A percentile compares a stretch with the other conserved stretches of the same genome.
These are phyloP conservation scores for Montipora capitata DNA, from an alignment of 92 coral and sea anemone genomes.

Conservation along the genomic window DNA sequence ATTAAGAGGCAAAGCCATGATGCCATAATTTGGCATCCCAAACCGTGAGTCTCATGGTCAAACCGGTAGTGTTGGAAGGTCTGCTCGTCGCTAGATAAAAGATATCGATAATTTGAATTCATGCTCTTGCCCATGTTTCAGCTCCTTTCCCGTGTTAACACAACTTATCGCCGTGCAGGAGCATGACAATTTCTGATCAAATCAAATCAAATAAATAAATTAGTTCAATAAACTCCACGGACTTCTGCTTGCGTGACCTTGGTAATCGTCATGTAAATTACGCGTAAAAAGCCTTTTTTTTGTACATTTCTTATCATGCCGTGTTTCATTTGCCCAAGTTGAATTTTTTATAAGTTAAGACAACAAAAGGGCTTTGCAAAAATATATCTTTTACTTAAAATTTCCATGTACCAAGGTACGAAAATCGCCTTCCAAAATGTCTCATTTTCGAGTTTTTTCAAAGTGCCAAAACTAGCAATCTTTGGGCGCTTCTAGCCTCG, in stretches of 20 bases:
- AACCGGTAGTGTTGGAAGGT: slow-evolving; percentile 39
- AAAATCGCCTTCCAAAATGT: background rate
- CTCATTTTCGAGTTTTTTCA: too few relatives aligned
- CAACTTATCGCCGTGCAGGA: too few relatives aligned
- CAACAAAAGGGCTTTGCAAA: background rate
- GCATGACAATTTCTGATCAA: background rate
- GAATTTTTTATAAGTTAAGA: background rate
- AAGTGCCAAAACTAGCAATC: too few relatives aligned
- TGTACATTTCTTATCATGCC: background rate
- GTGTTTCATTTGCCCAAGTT: too few relatives aligned
- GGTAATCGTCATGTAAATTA: background rate
- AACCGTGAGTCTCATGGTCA: too few relatives aligned
- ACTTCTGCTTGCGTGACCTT: background rate
- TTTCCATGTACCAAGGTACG: slow-evolving; percentile 1
- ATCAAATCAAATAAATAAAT: too few relatives aligned
- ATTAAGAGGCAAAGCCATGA: slow-evolving; percentile 49
- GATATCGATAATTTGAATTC: too few relatives aligned
- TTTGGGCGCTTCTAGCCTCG: too few relatives aligned
- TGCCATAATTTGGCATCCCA: slow-evolving; percentile 42
- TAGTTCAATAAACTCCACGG: slow-evolving; percentile 2
- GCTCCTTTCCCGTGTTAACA: slow-evolving; percentile 1
- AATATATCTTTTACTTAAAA: background rate
- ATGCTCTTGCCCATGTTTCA: too few relatives aligned
- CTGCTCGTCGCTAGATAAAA: background rate
- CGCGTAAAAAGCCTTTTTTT: background rate